Evolutionary conservation across 2,113 vertebrate species (phyloP).

Genomic region (Barbus barbus): DNA sequence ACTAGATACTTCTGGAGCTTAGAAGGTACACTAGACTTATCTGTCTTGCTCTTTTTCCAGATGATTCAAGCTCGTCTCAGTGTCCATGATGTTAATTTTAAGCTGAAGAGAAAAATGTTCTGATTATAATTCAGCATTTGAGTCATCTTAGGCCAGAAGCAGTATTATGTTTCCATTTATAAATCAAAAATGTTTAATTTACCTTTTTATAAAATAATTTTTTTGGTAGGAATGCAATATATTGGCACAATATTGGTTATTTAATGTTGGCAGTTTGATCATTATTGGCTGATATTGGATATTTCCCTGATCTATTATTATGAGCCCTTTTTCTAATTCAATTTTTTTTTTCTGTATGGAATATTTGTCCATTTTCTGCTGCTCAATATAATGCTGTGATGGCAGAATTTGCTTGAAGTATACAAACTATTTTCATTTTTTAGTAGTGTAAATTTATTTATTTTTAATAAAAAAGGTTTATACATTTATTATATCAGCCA

Average conservation of each 20-base stretch:
- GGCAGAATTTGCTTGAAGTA: neutral
- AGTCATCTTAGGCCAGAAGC: neutral
- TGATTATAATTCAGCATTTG: neutral
- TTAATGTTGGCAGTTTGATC: neutral
- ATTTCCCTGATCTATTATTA: neutral
- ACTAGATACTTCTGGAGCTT: neutral
- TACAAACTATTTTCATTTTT: too few relatives aligned
- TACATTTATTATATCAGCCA: neutral
- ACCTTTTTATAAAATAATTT: neutral
- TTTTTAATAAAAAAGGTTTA: neutral
- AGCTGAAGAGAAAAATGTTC: neutral
- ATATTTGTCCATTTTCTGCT: neutral
- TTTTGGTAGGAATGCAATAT: neutral
- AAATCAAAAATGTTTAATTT: too few relatives aligned
- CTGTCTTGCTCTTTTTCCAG: neutral
- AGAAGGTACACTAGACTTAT: neutral
- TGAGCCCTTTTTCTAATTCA: neutral
- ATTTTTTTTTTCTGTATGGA: neutral
- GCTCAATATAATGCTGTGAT: neutral
- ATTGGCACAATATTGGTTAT: neutral
- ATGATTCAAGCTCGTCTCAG: neutral
- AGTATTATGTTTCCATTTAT: too few relatives aligned
- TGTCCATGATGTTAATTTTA: neutral
- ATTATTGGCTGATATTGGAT: neutral
- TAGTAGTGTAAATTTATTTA: neutral